A percentile compares a stretch with the other conserved stretches of the same genome.
Evolutionary conservation across 2,888 invertebrate species (phyloP).

Genomic region (Ormyrus thymus): DNA sequence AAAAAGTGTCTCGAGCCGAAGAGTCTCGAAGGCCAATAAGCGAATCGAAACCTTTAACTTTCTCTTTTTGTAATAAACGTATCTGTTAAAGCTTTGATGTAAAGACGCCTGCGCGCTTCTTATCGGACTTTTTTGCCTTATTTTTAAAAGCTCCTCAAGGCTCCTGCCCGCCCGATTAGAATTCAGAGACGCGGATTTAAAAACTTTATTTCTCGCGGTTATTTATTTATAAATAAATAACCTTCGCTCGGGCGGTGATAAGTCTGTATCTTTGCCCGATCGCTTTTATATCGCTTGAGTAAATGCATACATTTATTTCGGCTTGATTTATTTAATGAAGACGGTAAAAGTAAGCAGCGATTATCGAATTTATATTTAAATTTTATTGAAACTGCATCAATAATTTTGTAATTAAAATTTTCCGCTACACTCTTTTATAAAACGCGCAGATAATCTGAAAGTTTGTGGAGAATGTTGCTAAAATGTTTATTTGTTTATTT

Average conservation of each 20-base stretch:
- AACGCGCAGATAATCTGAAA: too few species aligned
- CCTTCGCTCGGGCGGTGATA: not conserved
- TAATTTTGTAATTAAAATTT: not conserved
- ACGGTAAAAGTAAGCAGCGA: not conserved
- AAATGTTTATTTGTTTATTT: too few species aligned
- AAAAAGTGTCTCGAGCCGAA: constrained; percentile 43
- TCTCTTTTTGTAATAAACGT: constrained; percentile 48
- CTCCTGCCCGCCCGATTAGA: too few species aligned
- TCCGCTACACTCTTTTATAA: too few species aligned
- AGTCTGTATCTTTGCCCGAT: too few species aligned
- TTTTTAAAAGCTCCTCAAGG: not conserved
- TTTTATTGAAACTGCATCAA: not conserved
- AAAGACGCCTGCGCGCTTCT: constrained; percentile 14
- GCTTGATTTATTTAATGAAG: not conserved
- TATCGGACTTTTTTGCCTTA: constrained; percentile 1
- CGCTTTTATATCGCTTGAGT: too few species aligned
- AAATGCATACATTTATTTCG: not conserved
- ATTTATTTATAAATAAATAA: constrained; percentile 7
- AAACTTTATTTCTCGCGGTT: not conserved
- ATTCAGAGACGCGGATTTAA: not conserved
- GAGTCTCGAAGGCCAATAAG: constrained; percentile 47
- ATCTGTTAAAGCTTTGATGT: constrained; percentile 38
- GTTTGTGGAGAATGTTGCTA: too few species aligned
- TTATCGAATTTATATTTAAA: constrained; percentile 9
- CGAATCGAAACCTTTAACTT: constrained; percentile 27